Base-by-base conservation (phyloP, 2,888 invertebrate genomes). In the Anagyrus pseudococci region DNA sequence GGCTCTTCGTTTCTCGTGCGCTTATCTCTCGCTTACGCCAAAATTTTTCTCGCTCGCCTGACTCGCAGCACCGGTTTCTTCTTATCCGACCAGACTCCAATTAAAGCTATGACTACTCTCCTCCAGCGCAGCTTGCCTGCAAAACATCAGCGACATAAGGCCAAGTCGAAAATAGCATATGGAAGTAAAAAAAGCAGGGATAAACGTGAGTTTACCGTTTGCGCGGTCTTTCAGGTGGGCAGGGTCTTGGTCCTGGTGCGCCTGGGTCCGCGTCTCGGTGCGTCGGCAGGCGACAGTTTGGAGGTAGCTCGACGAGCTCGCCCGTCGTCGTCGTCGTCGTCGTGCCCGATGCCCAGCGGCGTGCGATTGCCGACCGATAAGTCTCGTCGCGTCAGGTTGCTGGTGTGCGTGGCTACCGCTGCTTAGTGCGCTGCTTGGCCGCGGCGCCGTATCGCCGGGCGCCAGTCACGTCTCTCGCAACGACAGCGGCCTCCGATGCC, bases 391-490 rank as follows among this genome's bases (percentile, higher is more conserved):
- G 78, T 77, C 78, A 78, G 79, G 76, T 70, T 78, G 77, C 70
- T 77, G 72, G 70, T 73, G 22, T 7, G 22, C 72, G 72, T 75
- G 72, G 67, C 70, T 74, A 71, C 77, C 79, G 78, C 76, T 78
- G 69, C 74, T 72, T 72, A 73, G 66, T 73, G 77, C 77, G 77
- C 76, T 78, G 69, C 75, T 77, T 37, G 33, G 10, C 33, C 4
- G 13, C 33, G 8, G 33, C 70, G 73, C 75, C 73, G 40, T 54
- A n/a, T n/a, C n/a, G n/a, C n/a, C n/a, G 40, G 13, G 80, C 75
- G 77, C 81, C 88, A 91, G 91, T 94, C 94, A 94, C 94, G 94
- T 94, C 90, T 94, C 93, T 89, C 94, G 93, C 88, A 94, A 92
- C 82, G 94, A 94, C 86, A 94, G 92, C 85, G 94, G 89, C 88